Evolutionary conservation across 2,888 invertebrate genomes (phyloP).

Genomic region (Ophion costatus): DNA sequence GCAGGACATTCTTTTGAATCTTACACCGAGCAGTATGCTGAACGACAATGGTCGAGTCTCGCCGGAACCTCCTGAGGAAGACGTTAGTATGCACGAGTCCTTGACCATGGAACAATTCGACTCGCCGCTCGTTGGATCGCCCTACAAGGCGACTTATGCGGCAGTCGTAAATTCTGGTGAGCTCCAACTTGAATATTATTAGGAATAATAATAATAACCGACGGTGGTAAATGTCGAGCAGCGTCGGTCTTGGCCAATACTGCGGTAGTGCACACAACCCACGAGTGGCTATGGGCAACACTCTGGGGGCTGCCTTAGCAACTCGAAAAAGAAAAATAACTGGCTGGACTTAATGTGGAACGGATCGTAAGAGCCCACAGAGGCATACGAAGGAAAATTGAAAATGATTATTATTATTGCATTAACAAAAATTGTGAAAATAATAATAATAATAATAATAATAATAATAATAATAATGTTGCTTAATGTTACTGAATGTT

Average conservation of each 20-base stretch:
- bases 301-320: too few species aligned
- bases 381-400: background rate
- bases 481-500: too few species aligned
- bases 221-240: background rate
- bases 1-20: slow-evolving; percentile 86
- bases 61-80: slow-evolving; percentile 76
- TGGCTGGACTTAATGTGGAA: background rate
- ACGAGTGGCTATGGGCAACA: background rate
- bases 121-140: slow-evolving; percentile 85
- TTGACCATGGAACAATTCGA: slow-evolving; percentile 84
- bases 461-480: background rate
- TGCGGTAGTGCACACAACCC: background rate
- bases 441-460: background rate
- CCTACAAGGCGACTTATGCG: slow-evolving; percentile 85
- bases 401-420: background rate
- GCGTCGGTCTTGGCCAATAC: background rate
- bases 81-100: slow-evolving; percentile 81
- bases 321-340: too few species aligned
- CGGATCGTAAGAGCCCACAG: background rate
- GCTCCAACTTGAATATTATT: slow-evolving; percentile 31
- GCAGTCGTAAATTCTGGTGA: slow-evolving; percentile 82
- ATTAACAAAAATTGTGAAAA: background rate
- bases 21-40: slow-evolving; percentile 84
- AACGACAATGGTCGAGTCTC: slow-evolving; percentile 78
- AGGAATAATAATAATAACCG: background rate